Conservation (phyloP, 2,888 invertebrate species). For the Tenthredo mesomela region DNA sequence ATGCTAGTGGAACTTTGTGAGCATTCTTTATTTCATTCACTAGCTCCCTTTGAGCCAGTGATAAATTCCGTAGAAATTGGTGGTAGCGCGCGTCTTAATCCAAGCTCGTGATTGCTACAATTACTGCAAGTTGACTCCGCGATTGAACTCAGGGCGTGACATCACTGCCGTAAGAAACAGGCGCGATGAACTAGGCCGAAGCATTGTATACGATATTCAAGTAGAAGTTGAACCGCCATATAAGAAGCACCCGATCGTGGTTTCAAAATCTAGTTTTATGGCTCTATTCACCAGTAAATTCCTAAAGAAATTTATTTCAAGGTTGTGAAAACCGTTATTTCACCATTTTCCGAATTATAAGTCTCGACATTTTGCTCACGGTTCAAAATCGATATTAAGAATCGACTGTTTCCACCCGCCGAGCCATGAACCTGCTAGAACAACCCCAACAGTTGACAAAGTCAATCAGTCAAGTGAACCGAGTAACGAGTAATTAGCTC, state of each 20-base stretch:
- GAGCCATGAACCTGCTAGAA: too few relatives aligned
- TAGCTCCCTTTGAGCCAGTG: not conserved
- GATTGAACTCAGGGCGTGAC: slow-evolving; percentile 70
- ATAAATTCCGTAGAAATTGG: slow-evolving; percentile 36
- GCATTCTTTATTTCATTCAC: not conserved
- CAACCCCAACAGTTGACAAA: not conserved
- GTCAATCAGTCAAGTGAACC: slow-evolving; percentile 57
- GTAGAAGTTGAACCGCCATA: not conserved
- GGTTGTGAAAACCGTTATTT: too few relatives aligned
- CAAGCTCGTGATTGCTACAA: slow-evolving; percentile 72
- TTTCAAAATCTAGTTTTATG: not conserved
- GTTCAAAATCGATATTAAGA: not conserved
- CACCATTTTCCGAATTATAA: not conserved
- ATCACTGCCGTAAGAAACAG: slow-evolving; percentile 24
- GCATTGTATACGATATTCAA: not conserved
- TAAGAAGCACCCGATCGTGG: not conserved
- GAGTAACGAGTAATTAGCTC: slow-evolving; percentile 62
- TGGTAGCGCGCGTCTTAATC: slow-evolving; percentile 48
- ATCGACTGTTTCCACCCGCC: not conserved
- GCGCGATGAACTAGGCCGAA: not conserved
- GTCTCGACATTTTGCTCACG: not conserved
- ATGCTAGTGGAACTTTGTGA: not conserved
- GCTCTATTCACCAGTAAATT: not conserved
- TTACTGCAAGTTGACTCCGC: slow-evolving; percentile 76
- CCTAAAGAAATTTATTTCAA: too few relatives aligned